Percentiles rank a stretch among this genome's conserved stretches.
Evolutionary conservation across 2,797 vertebrate species (phyloP).

Genomic region (Tapirus indicus): DNA sequence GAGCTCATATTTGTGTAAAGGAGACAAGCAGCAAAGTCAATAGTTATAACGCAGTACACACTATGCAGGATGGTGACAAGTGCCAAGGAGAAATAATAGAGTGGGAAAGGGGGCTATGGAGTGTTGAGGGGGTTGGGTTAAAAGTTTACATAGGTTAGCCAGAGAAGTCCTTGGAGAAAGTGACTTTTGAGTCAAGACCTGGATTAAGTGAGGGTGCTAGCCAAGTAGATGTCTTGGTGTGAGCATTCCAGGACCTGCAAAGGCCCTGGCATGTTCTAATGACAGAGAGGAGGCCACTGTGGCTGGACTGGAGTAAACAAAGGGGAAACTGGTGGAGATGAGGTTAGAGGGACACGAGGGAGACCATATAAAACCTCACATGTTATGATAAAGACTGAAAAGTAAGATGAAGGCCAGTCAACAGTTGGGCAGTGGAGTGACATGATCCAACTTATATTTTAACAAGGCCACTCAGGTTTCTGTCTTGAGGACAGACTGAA

Average conservation of each 20-base stretch:
- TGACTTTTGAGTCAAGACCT: background rate
- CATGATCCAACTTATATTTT: background rate
- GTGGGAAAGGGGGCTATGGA: background rate
- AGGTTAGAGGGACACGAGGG: background rate
- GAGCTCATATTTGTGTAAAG: background rate
- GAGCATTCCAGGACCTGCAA: background rate
- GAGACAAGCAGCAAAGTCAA: background rate
- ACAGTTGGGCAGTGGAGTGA: background rate
- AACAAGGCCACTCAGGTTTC: background rate
- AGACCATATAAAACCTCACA: background rate
- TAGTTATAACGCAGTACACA: accelerated
- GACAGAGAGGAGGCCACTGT: background rate
- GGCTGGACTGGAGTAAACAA: background rate
- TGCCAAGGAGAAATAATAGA: background rate
- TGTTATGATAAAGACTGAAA: background rate
- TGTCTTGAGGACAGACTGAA: too few species aligned
- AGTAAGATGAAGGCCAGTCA: background rate
- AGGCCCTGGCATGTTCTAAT: background rate
- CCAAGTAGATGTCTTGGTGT: background rate
- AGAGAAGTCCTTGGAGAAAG: background rate
- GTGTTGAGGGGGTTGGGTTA: too few species aligned
- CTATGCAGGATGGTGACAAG: background rate
- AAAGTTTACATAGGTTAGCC: background rate
- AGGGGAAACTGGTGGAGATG: too few species aligned
- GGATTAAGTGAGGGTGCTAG: background rate